A percentile compares a stretch with the other conserved stretches of the same genome.
Conservation (phyloP, 2,888 invertebrate species). For the Julus scanicus region DNA sequence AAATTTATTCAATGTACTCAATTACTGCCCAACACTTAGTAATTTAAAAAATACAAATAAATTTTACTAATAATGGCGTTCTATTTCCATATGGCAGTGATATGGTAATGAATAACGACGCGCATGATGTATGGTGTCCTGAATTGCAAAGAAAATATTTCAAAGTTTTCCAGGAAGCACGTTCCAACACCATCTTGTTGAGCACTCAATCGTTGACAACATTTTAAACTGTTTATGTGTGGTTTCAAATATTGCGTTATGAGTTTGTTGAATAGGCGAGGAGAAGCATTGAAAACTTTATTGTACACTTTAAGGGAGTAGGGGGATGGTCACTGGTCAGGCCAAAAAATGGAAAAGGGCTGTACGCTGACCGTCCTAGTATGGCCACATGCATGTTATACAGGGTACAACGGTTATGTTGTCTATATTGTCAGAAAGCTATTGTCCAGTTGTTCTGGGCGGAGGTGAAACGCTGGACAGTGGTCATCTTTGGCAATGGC, state of each 20-base stretch:
- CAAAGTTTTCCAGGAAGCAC: neutral
- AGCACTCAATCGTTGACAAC: neutral
- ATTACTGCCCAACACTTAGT: too few relatives aligned
- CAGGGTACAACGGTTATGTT: neutral
- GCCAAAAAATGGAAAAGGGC: neutral
- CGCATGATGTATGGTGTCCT: neutral
- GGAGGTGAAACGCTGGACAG: conserved; percentile 29
- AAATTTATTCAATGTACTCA: too few relatives aligned
- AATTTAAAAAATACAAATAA: too few relatives aligned
- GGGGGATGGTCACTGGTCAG: neutral
- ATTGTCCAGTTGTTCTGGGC: conserved; percentile 43
- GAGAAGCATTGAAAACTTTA: neutral
- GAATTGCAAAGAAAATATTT: neutral
- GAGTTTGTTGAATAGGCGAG: neutral
- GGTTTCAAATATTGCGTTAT: conserved; percentile 39
- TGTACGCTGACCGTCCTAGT: neutral
- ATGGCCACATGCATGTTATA: conserved; percentile 14
- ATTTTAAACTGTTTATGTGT: neutral
- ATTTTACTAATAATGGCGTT: too few relatives aligned
- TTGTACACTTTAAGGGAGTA: conserved; percentile 23
- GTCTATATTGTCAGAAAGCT: neutral
- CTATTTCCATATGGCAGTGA: too few relatives aligned
- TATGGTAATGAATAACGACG: too few relatives aligned
- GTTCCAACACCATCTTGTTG: neutral
- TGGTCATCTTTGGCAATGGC: conserved; percentile 2